Evolutionary conservation across 2,113 vertebrate species (phyloP).

Genomic region (Tapirus terrestris): DNA sequence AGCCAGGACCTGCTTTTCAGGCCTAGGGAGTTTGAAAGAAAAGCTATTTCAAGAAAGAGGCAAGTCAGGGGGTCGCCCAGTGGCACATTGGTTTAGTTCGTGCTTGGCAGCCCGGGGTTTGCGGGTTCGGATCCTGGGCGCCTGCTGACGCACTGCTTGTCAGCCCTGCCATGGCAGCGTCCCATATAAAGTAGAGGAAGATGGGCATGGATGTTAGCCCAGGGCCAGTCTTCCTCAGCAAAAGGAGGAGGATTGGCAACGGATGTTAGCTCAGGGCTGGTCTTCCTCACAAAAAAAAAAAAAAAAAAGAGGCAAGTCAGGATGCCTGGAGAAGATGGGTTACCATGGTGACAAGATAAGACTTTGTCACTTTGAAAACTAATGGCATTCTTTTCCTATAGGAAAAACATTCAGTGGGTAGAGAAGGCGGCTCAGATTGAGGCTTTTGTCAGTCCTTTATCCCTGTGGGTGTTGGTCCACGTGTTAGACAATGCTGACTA

Average conservation of each 20-base stretch:
- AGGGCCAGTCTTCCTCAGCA: too few relatives aligned
- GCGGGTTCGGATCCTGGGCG: too few relatives aligned
- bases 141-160: too few relatives aligned
- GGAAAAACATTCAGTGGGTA: not conserved
- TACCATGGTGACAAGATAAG: constrained; percentile 61
- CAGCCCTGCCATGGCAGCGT: too few relatives aligned
- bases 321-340: constrained; percentile 35
- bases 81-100: too few relatives aligned
- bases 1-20: not conserved
- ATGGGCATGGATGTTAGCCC: too few relatives aligned
- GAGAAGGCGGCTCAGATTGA: not conserved
- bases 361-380: constrained; percentile 56
- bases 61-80: not conserved
- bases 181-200: too few relatives aligned
- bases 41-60: constrained; percentile 59
- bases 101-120: too few relatives aligned
- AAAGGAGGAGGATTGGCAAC: too few relatives aligned
- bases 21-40: constrained; percentile 41
- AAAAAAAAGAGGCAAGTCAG: constrained; percentile 45
- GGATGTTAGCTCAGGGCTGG: too few relatives aligned
- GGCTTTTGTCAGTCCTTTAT: constrained; percentile 20
- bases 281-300: too few relatives aligned
- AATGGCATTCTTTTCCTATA: constrained; percentile 18
- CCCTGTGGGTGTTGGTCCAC: not conserved
- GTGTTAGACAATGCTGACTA: not conserved